These are phyloP conservation scores for Furcifer pardalis DNA, from an alignment of 2,797 vertebrate species.

Conservation along the genomic window DNA sequence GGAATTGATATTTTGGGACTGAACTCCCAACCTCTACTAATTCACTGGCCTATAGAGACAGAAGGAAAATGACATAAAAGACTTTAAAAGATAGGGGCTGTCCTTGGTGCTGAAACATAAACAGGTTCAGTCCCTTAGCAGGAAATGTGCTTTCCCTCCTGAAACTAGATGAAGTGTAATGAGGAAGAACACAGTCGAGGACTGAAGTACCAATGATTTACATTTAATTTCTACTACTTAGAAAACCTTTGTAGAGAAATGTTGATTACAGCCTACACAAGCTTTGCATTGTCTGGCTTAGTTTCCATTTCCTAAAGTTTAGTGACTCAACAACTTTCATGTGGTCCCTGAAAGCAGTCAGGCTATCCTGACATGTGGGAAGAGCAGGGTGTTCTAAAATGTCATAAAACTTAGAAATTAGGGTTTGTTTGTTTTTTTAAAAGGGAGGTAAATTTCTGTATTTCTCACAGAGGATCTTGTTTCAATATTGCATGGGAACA, in stretches of 20 bases:
- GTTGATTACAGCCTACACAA: neutral
- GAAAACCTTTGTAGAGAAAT: conserved; percentile 2
- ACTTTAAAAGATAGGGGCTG: neutral
- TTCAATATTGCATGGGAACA: neutral
- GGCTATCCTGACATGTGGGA: too few species aligned
- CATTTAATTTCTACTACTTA: conserved; percentile 6
- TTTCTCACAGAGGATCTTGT: neutral
- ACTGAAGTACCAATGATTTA: conserved; percentile 4
- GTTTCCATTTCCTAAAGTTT: neutral
- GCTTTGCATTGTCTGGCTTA: neutral
- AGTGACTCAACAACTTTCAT: neutral
- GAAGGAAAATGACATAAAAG: neutral
- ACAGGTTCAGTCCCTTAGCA: too few species aligned
- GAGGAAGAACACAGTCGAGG: neutral
- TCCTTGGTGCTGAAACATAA: conserved; percentile 25
- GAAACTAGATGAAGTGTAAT: conserved; percentile 11
- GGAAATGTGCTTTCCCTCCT: neutral
- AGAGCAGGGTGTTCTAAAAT: neutral
- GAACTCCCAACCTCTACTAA: too few species aligned
- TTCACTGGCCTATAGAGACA: neutral
- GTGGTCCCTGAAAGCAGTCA: neutral
- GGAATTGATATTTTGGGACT: too few species aligned
- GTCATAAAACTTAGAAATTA: neutral
- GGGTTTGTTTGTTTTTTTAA: too few species aligned
- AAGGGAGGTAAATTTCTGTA: neutral